Base-by-base conservation (phyloP, 2,888 invertebrate species). In the Clanis bilineata region DNA sequence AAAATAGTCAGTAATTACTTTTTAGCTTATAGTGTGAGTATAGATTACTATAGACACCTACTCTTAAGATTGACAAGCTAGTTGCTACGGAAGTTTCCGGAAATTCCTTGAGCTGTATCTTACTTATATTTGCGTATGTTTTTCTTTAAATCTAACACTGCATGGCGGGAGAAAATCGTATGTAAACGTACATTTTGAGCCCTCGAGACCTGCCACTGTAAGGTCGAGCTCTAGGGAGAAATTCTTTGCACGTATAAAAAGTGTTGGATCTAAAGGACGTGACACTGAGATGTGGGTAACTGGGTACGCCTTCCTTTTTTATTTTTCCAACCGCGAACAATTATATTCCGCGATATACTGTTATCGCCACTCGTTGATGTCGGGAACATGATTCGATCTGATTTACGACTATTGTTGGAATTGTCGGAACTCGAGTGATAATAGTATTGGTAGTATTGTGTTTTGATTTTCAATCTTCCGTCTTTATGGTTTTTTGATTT, bases 81-180 rank as follows among this genome's bases (percentile, higher is more conserved):
- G 39, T 57, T 57, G 55, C 21, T 43, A 21, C 25, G 56, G 59
- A 64, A 57, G 66, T 61, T 55, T 51, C 56, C 6, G n/a, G n/a
- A n/a, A n/a, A 6, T 22, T 23, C 60, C 38, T 41, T 18, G 18
- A 47, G 18, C 32, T 22, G 3, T 22, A 10, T n/a, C 21, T 41
- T 22, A 18, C 21, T 59, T 56, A 7, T 55, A 55, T 59, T 36
- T 59, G 23, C 18, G 12, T 47, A 22, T 51, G 9, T 25, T 57
- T 39, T 60, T 51, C 25, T 15, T 3, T 57, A 41, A 56, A 51
- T 41, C 28, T 28, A 56, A 44, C 44, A 39, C 12, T 60, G 57
- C 5, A 18, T n/a, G 15, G 45, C 38, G 6, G 12, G 23, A 39
- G 44, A 60, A 60, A 51, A 51, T 51, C 25, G n/a, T 41, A 22